Base-by-base conservation (phyloP, 2,113 vertebrate genomes). In the Myocastor coypus region DNA sequence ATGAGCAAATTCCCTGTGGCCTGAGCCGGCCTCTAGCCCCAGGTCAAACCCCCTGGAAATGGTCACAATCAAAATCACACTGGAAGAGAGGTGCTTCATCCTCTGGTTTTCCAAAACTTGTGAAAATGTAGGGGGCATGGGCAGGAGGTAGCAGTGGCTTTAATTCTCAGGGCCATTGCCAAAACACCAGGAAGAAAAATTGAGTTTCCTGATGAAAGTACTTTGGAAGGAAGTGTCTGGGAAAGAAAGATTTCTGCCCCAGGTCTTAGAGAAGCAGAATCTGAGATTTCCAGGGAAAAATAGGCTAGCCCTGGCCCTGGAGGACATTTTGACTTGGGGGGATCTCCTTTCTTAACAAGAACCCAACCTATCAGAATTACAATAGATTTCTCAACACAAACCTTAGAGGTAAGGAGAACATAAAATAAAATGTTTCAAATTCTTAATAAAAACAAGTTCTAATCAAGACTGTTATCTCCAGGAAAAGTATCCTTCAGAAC, bases 21-120 rank as follows among this genome's bases (percentile, higher is more conserved):
- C 37, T 59, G 84, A 4, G 96, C 97, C 92, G 8, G 96, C 30
- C 12, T 59, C 87, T 3, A 75, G 87, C 90, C 32, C 87, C 88
- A 86, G 75, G 59, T 95, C 93, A 40, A 96, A 90, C 0, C 24
- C 82, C 13, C 2, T 78, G 82, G 87, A 95, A 94, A 98, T 11
- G 71, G 55, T 55, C 96, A 97, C 0, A 32, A 96, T 55, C 46
- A 93, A 61, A 91, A 97, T 84, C 80, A 69, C 17, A 34, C 32
- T 34, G 14, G 64, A 68, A 16, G 32, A 34, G 64, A 34, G 16
- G 32, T 34, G 32, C 14, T 68, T 32, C 30, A 68, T 34, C 14
- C 32, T 30, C 30, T 68, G 64, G 64, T 3, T 68, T 68, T 68
- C 64, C 32, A 68, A 30, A 68, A 32, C 64, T 34, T 34, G 32